These are phyloP conservation scores for Mesorhabditis belari DNA, from an alignment of 2,888 invertebrate genomes.

Conservation along the genomic window DNA sequence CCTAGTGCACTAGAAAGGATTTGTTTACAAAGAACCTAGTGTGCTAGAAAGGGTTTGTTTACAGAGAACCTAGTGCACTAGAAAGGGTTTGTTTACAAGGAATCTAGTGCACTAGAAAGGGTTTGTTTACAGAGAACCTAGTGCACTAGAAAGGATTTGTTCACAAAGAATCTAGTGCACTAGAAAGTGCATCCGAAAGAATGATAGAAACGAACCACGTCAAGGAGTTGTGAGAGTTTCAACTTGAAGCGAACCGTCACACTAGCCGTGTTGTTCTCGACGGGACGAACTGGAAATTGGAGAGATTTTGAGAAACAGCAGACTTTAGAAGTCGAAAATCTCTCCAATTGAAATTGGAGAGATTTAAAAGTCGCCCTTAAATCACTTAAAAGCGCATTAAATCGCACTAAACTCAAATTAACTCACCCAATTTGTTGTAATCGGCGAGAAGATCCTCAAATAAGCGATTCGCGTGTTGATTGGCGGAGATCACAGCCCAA, in stretches of 20 bases:
- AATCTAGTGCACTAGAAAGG: too few species aligned
- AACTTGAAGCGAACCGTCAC: conserved; percentile 58
- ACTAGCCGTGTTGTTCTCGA: conserved; percentile 59
- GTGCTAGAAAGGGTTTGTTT: too few species aligned
- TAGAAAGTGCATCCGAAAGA: background rate
- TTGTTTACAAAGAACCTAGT: too few species aligned
- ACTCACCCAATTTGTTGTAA: conserved; percentile 49
- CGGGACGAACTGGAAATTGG: conserved; percentile 45
- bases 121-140: too few species aligned
- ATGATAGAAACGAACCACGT: conserved; percentile 55
- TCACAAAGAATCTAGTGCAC: background rate
- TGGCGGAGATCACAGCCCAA: conserved; percentile 8
- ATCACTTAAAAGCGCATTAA: background rate
- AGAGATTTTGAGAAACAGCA: background rate
- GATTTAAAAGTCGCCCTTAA: too few species aligned
- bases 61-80: too few species aligned
- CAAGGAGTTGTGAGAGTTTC: conserved; percentile 70
- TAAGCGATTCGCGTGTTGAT: conserved; percentile 42
- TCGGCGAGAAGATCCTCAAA: conserved; percentile 49
- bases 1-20: too few species aligned
- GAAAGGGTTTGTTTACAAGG: too few species aligned
- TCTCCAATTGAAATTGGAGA: background rate
- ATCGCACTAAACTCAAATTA: background rate
- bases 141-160: too few species aligned
- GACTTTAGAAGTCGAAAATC: background rate